Conservation (phyloP, 2,888 invertebrate species). For the Acleris literana region DNA sequence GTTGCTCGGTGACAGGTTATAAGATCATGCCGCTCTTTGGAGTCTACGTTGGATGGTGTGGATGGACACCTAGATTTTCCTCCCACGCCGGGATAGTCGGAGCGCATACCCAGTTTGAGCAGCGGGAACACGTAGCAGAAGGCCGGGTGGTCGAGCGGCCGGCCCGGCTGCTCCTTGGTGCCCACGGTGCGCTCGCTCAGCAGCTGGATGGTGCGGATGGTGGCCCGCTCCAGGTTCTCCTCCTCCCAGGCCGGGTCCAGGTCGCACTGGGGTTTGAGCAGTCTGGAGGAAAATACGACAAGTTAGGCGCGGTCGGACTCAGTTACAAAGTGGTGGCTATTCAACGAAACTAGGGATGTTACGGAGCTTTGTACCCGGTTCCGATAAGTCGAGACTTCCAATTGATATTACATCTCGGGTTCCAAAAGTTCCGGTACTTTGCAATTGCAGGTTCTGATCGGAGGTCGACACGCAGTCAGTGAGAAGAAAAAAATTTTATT, state of each 20-base stretch:
- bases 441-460: no score
- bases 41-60: no score
- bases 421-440: no score
- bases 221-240: conserved; percentile 85
- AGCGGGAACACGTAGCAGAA: conserved; percentile 94
- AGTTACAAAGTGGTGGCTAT: no score
- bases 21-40: no score
- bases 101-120: conserved; percentile 84
- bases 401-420: no score
- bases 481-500: no score
- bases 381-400: no score
- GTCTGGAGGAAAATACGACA: conserved; percentile 54
- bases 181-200: conserved; percentile 80
- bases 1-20: no score
- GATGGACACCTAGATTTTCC: background rate
- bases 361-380: no score
- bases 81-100: background rate
- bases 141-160: conserved; percentile 86
- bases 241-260: conserved; percentile 90
- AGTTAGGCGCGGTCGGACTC: background rate
- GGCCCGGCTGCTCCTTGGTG: conserved; percentile 38
- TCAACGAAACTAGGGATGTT: no score
- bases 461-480: no score
- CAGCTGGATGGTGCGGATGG: conserved; percentile 85
- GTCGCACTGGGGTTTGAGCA: conserved; percentile 91